Base-by-base conservation (phyloP, 2,888 invertebrate genomes). In the Thereva nobilitata region DNA sequence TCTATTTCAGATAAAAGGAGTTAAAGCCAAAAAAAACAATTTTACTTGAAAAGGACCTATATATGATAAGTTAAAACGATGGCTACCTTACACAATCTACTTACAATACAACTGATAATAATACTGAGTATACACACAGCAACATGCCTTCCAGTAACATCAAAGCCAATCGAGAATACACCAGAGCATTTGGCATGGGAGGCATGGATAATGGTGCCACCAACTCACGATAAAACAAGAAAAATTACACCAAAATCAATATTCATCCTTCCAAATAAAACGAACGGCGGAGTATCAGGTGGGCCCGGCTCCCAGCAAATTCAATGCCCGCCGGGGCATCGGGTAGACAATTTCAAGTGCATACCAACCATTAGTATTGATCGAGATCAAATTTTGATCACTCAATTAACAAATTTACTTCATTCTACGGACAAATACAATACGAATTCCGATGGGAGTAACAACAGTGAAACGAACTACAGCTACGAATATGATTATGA, bases 191-290 rank as follows among this genome's bases (percentile, higher is more conserved):
- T 79, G 65, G 80, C 80, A 8, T 81, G 80, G 80, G 76, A 81
- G 67, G 79, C 78, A 10, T 80, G 80, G 79, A 74, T 79, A 40
- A 77, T 77, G 67, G 72, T 80, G 65, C 77, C 78, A 1, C 75
- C 75, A 10, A 73, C 72, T 9, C 73, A 75, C 34, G 77, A 77
- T 53, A 79, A 79, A 73, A 75, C 78, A 61, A 77, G 78, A 56
- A 81, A 79, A 73, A 79, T 81, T 52, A 81, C 79, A 57, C 78
- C 81, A 63, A 81, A 81, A 69, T 81, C 80, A 41, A 80, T 81
- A 72, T 81, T 81, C 70, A 76, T 79, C 7, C 71, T 80, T 9
- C 81, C 80, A 64, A 75, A 75, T 59, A 67, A 65, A 50, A 63
- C 65, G 5, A 63, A 67, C 10, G 59, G 53, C 12, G 37, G 38